Percentiles rank a stretch among this genome's conserved stretches.
These are phyloP conservation scores for Myzus persicae DNA, from an alignment of 1,140 invertebrate species.

Conservation along the genomic window DNA sequence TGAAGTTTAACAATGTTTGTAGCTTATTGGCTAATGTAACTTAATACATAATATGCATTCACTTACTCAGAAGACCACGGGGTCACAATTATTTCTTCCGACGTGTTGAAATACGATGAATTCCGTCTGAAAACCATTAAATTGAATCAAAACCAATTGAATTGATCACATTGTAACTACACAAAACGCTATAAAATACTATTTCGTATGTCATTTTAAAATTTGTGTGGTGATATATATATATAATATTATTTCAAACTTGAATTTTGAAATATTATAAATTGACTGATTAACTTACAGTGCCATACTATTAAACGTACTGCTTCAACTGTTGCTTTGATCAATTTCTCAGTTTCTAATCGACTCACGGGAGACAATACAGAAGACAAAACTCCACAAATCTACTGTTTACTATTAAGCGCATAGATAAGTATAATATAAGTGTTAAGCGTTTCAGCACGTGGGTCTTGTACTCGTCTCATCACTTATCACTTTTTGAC, in stretches of 20 bases:
- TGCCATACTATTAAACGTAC: neutral
- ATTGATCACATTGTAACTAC: neutral
- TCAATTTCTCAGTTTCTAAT: too few relatives aligned
- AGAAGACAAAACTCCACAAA: too few relatives aligned
- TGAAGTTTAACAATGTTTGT: neutral
- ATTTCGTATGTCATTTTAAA: neutral
- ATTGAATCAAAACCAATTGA: neutral
- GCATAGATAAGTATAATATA: too few relatives aligned
- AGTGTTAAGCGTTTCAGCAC: neutral
- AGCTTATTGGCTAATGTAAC: neutral
- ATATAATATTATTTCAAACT: neutral
- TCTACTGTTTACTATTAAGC: too few relatives aligned
- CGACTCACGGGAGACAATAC: too few relatives aligned
- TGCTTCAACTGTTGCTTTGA: neutral
- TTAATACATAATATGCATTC: neutral
- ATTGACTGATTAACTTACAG: neutral
- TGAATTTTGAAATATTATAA: neutral
- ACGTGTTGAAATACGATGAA: neutral
- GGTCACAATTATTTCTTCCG: neutral
- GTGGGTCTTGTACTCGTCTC: neutral
- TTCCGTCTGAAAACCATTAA: neutral
- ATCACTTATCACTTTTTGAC: too few relatives aligned
- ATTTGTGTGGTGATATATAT: neutral
- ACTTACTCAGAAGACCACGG: slow-evolving; percentile 48
- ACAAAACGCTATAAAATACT: neutral